These are phyloP conservation scores for Nettapus auritus DNA, from an alignment of 2,113 vertebrate genomes.

Conservation along the genomic window DNA sequence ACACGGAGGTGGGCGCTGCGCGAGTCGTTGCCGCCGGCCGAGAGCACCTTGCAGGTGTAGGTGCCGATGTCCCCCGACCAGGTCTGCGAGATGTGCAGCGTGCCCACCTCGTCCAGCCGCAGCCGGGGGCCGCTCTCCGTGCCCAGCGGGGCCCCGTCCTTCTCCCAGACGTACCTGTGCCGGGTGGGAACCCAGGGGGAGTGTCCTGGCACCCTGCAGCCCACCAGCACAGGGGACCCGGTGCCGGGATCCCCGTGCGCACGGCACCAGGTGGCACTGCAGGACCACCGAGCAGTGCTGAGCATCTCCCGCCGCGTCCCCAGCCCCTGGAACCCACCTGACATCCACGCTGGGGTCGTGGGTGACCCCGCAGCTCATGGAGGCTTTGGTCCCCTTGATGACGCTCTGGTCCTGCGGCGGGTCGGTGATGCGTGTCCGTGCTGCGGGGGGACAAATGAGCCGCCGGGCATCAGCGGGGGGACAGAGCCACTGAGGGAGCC, in stretches of 20 bases:
- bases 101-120: constrained; percentile 84
- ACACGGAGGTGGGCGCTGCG: constrained; percentile 92
- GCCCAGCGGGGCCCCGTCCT: constrained; percentile 83
- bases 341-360: constrained; percentile 90
- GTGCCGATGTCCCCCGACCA: constrained; percentile 98
- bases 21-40: constrained; percentile 93
- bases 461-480: accelerated
- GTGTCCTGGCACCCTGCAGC: neutral
- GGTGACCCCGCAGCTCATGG: constrained; percentile 91
- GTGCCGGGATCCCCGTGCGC: accelerated
- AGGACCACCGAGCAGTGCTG: neutral
- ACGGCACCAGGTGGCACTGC: constrained; percentile 65
- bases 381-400: constrained; percentile 97
- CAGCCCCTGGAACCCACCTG: constrained; percentile 75
- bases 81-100: constrained; percentile 96
- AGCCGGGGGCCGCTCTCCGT: constrained; percentile 83
- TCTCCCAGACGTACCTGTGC: constrained; percentile 93
- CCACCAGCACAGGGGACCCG: accelerated
- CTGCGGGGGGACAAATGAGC: constrained; percentile 64
- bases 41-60: constrained; percentile 93
- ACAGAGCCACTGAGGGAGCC: neutral
- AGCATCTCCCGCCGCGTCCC: neutral
- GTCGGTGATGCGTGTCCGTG: constrained; percentile 90
- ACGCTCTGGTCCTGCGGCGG: constrained; percentile 94
- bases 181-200: neutral